phyloP scores from a whole-genome alignment of 2,113 vertebrate genomes.

The Sarotherodon lohbergeri region DNA sequence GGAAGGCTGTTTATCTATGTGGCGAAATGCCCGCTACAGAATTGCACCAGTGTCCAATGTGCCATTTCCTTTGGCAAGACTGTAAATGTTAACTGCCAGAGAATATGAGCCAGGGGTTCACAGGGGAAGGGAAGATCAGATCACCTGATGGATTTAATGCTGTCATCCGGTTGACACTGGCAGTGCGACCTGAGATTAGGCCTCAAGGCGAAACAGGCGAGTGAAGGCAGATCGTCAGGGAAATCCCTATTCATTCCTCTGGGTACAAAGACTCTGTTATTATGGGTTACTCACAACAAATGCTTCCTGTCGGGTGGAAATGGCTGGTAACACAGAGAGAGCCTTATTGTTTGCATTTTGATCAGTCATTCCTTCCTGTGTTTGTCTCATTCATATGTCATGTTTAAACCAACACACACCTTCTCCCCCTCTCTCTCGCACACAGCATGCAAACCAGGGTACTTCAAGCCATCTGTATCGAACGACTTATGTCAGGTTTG shows the following conservation, averaged over 20 bases:
- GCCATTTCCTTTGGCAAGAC: slow-evolving; percentile 54
- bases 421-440: slow-evolving; percentile 46
- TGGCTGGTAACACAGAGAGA: slow-evolving; percentile 25
- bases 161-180: slow-evolving; percentile 52
- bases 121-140: slow-evolving; percentile 20
- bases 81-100: slow-evolving; percentile 25
- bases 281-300: slow-evolving; percentile 57
- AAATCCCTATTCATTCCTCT: slow-evolving; percentile 65
- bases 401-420: slow-evolving; percentile 17
- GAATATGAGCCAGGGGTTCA: slow-evolving; percentile 22
- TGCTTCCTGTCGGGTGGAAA: slow-evolving; percentile 52
- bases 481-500: slow-evolving; percentile 73
- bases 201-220: slow-evolving; percentile 50
- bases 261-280: slow-evolving; percentile 59
- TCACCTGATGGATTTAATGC: slow-evolving; percentile 50
- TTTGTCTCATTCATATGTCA: slow-evolving; percentile 43
- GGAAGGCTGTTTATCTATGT: slow-evolving; percentile 44
- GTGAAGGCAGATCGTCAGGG: slow-evolving; percentile 55
- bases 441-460: slow-evolving; percentile 82
- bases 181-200: slow-evolving; percentile 53
- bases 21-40: background rate
- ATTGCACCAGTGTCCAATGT: background rate
- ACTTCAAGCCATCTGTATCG: slow-evolving; percentile 78
- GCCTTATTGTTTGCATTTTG: slow-evolving; percentile 53
- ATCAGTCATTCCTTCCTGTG: slow-evolving; percentile 51